Conservation (phyloP, 2,797 vertebrate species). For the Linurgus olivaceus region DNA sequence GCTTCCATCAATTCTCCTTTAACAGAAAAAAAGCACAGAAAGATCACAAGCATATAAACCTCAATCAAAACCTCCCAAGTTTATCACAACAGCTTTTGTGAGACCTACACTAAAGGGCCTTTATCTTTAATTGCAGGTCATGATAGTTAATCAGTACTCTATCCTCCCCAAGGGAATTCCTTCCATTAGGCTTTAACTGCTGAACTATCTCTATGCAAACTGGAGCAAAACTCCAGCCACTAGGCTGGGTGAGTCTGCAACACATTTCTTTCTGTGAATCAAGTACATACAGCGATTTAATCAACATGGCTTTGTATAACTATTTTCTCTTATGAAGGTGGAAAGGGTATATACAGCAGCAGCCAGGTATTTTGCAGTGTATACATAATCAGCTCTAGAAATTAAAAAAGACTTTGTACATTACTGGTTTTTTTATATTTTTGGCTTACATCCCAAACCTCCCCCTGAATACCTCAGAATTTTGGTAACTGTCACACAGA, state of each 20-base stretch:
- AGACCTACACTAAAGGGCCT: not conserved
- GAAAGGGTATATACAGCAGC: not conserved
- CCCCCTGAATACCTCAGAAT: fast-evolving
- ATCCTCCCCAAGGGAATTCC: not conserved
- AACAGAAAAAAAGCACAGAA: not conserved
- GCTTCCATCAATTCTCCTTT: conserved; percentile 91
- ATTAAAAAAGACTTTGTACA: not conserved
- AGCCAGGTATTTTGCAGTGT: not conserved
- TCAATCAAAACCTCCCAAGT: not conserved
- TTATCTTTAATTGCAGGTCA: not conserved
- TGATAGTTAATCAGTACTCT: not conserved
- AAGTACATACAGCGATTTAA: fast-evolving
- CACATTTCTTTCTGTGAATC: not conserved
- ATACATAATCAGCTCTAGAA: not conserved
- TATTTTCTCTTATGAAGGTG: not conserved
- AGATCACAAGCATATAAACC: not conserved
- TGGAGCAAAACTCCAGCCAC: not conserved
- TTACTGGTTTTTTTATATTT: not conserved
- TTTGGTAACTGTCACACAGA: not conserved
- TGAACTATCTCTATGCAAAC: not conserved
- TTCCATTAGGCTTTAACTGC: not conserved
- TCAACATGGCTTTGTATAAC: not conserved
- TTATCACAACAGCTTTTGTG: not conserved
- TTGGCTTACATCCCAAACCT: not conserved
- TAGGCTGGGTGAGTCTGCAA: not conserved